These are phyloP conservation scores for Hoplostethus atlanticus DNA, from an alignment of 2,797 vertebrate species.

Conservation along the genomic window DNA sequence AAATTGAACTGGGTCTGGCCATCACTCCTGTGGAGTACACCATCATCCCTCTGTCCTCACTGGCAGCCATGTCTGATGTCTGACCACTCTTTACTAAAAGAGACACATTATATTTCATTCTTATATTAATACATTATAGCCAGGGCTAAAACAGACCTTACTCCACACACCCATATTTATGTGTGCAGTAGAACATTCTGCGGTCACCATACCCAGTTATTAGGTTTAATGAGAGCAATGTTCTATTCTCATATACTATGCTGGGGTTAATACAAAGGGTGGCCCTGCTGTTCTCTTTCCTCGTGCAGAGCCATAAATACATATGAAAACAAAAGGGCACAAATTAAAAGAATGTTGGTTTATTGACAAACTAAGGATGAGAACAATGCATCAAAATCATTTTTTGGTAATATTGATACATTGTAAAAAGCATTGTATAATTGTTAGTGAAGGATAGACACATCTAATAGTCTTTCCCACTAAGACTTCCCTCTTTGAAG, in stretches of 20 bases:
- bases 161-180: slow-evolving; percentile 34
- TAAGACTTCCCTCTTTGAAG: too few species aligned
- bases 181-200: slow-evolving; percentile 63
- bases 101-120: slow-evolving; percentile 30
- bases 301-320: slow-evolving; percentile 51
- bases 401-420: neutral
- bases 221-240: slow-evolving; percentile 69
- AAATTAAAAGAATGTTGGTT: neutral
- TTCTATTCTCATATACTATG: slow-evolving; percentile 62
- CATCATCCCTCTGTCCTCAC: slow-evolving; percentile 36
- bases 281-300: slow-evolving; percentile 52
- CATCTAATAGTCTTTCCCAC: neutral
- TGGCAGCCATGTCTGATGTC: slow-evolving; percentile 73
- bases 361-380: neutral
- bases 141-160: slow-evolving; percentile 40
- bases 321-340: slow-evolving; percentile 45
- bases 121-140: slow-evolving; percentile 57
- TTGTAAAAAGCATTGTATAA: neutral
- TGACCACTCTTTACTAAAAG: slow-evolving; percentile 62
- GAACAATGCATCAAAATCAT: too few species aligned
- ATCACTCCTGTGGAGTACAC: slow-evolving; percentile 19
- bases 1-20: slow-evolving; percentile 36
- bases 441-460: neutral
- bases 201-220: slow-evolving; percentile 43
- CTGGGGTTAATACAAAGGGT: slow-evolving; percentile 54